Base-by-base conservation (phyloP, 2,888 invertebrate genomes). In the Elysia crispata region DNA sequence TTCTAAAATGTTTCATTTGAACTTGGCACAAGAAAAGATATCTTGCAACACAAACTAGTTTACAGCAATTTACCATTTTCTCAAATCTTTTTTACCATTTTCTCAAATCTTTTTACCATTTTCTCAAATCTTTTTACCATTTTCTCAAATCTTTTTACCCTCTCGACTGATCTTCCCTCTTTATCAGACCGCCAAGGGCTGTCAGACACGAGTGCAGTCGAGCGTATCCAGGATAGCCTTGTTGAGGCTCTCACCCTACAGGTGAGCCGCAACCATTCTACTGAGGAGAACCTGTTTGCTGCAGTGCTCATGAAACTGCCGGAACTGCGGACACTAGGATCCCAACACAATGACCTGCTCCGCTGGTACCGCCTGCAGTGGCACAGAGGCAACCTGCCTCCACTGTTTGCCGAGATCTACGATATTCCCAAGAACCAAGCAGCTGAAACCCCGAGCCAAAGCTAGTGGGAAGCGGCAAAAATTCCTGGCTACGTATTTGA, bases 401-500 rank as follows among this genome's bases (percentile, higher is more conserved):
- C 98, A 1, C 94, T 98, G 78, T 98, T 97, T 93, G 96, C 98
- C 54, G 98, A 98, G 93, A 97, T 98, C 88, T 98, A 97, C 93
- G 98, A 98, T 94, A 97, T 98, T 83, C 89, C 88, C 49, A 90
- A 89, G 86, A 86, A 86, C 77, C 88, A 87, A 25, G 87, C 87
- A 50, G 86, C 82, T 62, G 78, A 41, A 3, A 41, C 3, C 41
- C 78, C 54, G 64, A 78, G 73, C 49, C 49, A n/a, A 57, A 66
- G 69, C 13, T 28, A 30, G 41, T 6, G 11, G 5, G 5, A 41
- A 11, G 41, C 41, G 41, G 41, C 41, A 41, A 11, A 41, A 3
- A 41, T 6, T 11, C 41, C 41, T 11, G 11, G 41, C 41, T 11
- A 41, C 5, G 11, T 41, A 41, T 41, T 3, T 11, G 3, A 41